Conservation (phyloP, 2,113 vertebrate genomes). For the rat (Rattus norvegicus) region GRCr8 NC_086039.1:62138501-62139000, state of each 20-base stretch:
- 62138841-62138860: slow-evolving; percentile 43
- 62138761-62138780: slow-evolving; percentile 18
- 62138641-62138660: background rate
- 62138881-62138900: background rate
- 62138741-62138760: background rate
- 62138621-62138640: background rate
- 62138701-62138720: background rate
- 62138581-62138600: slow-evolving; percentile 2
- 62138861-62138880: slow-evolving; percentile 18
- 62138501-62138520: background rate
- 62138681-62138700: background rate
- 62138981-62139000: background rate
- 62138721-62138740: background rate
- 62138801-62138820: background rate
- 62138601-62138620: background rate
- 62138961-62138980: slow-evolving; percentile 15
- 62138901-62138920: slow-evolving; percentile 52
- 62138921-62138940: slow-evolving; percentile 31
- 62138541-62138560: slow-evolving; percentile 20
- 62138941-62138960: slow-evolving; percentile 12
- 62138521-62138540: background rate
- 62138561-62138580: background rate
- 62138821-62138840: background rate
- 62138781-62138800: too few relatives aligned
- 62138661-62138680: background rate